These are phyloP conservation scores for Cephus cinctus DNA, from an alignment of 1,140 invertebrate species.

Conservation along the genomic window DNA sequence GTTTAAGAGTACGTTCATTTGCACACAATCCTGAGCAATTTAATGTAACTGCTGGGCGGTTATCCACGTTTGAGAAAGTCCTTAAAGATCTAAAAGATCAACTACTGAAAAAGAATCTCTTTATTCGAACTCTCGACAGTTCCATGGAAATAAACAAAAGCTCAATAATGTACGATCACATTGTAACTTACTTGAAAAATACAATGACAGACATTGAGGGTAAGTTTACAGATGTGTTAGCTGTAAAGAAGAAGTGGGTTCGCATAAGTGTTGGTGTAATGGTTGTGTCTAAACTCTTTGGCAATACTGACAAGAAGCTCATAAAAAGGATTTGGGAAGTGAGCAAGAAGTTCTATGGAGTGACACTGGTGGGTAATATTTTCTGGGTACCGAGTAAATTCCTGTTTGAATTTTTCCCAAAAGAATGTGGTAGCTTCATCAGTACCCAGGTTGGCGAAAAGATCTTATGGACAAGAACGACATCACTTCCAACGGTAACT, in stretches of 20 bases:
- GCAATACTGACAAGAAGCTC: slow-evolving; percentile 74
- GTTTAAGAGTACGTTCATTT: slow-evolving; percentile 67
- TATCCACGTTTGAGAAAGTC: slow-evolving; percentile 67
- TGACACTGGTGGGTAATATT: slow-evolving; percentile 72
- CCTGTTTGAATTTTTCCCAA: slow-evolving; percentile 50
- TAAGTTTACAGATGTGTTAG: slow-evolving; percentile 59
- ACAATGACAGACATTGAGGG: slow-evolving; percentile 66
- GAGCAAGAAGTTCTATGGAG: slow-evolving; percentile 76
- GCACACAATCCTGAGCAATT: slow-evolving; percentile 68
- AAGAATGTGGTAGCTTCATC: slow-evolving; percentile 29
- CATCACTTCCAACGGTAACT: slow-evolving; percentile 30
- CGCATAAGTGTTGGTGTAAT: slow-evolving; percentile 72
- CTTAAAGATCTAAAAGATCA: slow-evolving; percentile 64
- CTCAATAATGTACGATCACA: slow-evolving; percentile 67
- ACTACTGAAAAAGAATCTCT: slow-evolving; percentile 43
- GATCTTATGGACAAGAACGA: slow-evolving; percentile 29
- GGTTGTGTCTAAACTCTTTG: slow-evolving; percentile 74
- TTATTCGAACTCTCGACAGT: slow-evolving; percentile 60
- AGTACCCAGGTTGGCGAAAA: slow-evolving; percentile 41
- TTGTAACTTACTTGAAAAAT: slow-evolving; percentile 70
- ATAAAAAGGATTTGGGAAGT: slow-evolving; percentile 71
- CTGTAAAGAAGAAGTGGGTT: slow-evolving; percentile 65
- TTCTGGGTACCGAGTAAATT: slow-evolving; percentile 82
- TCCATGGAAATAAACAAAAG: slow-evolving; percentile 70
- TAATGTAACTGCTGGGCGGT: slow-evolving; percentile 56